A percentile compares a stretch with the other conserved stretches of the same genome.
phyloP scores from a whole-genome alignment of 2,797 vertebrate genomes.

The Tragopan temminckii region DNA sequence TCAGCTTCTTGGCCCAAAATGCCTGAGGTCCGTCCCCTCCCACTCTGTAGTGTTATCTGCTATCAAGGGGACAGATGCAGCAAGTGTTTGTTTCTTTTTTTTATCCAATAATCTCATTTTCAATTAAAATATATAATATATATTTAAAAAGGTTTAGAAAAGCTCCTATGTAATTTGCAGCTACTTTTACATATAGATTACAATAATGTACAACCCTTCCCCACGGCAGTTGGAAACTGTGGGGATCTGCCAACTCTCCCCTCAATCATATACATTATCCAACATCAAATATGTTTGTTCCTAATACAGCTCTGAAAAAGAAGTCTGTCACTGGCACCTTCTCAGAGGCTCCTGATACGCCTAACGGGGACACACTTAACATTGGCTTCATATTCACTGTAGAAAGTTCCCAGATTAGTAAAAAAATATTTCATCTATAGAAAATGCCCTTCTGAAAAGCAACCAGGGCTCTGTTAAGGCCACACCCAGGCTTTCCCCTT shows the following conservation, averaged over 20 bases:
- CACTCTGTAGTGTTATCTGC: conserved; percentile 65
- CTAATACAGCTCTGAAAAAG: conserved; percentile 22
- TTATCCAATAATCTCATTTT: conserved; percentile 73
- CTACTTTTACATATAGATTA: conserved; percentile 78
- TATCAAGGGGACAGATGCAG: conserved; percentile 65
- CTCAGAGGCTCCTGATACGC: conserved; percentile 25
- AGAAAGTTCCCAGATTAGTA: conserved; percentile 75
- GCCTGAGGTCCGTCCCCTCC: conserved; percentile 5
- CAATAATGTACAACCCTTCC: conserved; percentile 70
- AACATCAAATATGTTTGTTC: conserved; percentile 27
- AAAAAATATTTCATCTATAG: conserved; percentile 79
- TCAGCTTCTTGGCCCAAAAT: conserved; percentile 25
- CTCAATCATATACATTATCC: conserved; percentile 32
- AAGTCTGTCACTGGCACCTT: conserved; percentile 32
- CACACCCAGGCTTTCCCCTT: conserved; percentile 66
- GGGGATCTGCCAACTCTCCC: neutral
- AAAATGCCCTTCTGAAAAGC: conserved; percentile 80
- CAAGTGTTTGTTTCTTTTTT: conserved; percentile 18
- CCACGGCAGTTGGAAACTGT: conserved; percentile 47
- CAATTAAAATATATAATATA: conserved; percentile 77
- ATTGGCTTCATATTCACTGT: conserved; percentile 58
- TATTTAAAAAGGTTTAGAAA: conserved; percentile 75
- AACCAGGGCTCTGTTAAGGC: conserved; percentile 78
- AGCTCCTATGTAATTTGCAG: conserved; percentile 77
- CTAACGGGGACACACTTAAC: conserved; percentile 50